A percentile compares a stretch with the other conserved stretches of the same genome.
Conservation (phyloP, 2,113 vertebrate genomes). For the Phrynosoma blainvillii region DNA sequence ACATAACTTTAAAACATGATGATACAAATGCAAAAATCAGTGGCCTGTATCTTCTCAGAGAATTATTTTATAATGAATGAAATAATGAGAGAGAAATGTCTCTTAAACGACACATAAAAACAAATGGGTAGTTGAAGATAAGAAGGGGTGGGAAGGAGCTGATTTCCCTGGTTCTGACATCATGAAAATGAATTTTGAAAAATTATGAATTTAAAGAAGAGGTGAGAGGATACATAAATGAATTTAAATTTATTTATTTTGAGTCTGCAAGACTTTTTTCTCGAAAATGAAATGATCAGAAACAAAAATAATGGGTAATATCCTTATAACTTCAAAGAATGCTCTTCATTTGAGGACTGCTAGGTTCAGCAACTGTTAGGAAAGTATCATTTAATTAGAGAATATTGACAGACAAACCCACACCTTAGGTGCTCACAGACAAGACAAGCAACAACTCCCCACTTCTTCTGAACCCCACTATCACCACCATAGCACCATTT, state of each 20-base stretch:
- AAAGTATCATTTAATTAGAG: rapidly evolving
- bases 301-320: neutral
- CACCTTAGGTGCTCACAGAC: too few relatives aligned
- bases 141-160: conserved; percentile 41
- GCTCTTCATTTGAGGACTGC: too few relatives aligned
- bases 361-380: neutral
- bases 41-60: conserved; percentile 79
- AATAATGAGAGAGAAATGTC: conserved; percentile 67
- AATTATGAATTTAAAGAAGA: conserved; percentile 48
- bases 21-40: conserved; percentile 79
- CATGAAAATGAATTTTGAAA: conserved; percentile 55
- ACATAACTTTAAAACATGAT: conserved; percentile 67
- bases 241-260: conserved; percentile 38
- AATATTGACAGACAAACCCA: neutral
- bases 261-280: conserved; percentile 2
- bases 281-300: conserved; percentile 42
- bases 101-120: conserved; percentile 60
- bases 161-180: conserved; percentile 60
- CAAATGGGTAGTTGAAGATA: conserved; percentile 62
- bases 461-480: too few relatives aligned
- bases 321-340: too few relatives aligned
- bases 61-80: conserved; percentile 74
- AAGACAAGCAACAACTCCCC: too few relatives aligned
- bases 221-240: conserved; percentile 8
- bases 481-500: too few relatives aligned